Evolutionary conservation across 2,888 invertebrate species (phyloP).

Genomic region (Callyntrura sp.): DNA sequence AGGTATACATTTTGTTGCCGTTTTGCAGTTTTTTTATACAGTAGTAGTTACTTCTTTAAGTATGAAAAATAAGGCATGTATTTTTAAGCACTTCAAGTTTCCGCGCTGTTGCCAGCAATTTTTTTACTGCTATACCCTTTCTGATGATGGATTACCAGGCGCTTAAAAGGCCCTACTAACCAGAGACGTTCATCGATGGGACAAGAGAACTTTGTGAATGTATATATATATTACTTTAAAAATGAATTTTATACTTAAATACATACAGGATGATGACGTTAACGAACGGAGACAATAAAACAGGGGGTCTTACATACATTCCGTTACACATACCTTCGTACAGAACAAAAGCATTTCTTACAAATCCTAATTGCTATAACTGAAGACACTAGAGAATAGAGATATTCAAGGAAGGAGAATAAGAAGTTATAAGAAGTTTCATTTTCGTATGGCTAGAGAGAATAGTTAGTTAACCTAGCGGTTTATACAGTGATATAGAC

Average conservation of each 20-base stretch:
- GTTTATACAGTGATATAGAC: slow-evolving; percentile 6
- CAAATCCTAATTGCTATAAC: too few relatives aligned
- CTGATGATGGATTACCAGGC: slow-evolving; percentile 25
- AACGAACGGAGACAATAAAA: background rate
- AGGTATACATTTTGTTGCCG: background rate
- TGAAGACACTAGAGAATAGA: background rate
- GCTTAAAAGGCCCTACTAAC: background rate
- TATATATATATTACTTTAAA: background rate
- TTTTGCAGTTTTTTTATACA: too few relatives aligned
- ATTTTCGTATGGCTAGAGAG: slow-evolving; percentile 2
- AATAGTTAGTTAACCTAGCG: background rate
- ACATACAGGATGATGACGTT: background rate
- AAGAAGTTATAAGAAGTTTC: background rate
- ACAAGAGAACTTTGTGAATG: background rate
- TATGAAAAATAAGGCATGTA: slow-evolving; percentile 67
- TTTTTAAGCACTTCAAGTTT: slow-evolving; percentile 41
- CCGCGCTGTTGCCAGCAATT: background rate
- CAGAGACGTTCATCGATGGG: slow-evolving; percentile 44
- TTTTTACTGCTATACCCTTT: background rate
- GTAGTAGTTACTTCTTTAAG: slow-evolving; percentile 32
- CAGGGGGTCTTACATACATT: background rate
- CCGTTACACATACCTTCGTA: slow-evolving; percentile 16
- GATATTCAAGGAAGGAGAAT: background rate
- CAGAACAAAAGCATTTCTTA: slow-evolving; percentile 24
- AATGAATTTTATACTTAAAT: background rate